Base-by-base conservation (phyloP, 1,140 invertebrate species). In the Muscidifurax raptorellus region DNA sequence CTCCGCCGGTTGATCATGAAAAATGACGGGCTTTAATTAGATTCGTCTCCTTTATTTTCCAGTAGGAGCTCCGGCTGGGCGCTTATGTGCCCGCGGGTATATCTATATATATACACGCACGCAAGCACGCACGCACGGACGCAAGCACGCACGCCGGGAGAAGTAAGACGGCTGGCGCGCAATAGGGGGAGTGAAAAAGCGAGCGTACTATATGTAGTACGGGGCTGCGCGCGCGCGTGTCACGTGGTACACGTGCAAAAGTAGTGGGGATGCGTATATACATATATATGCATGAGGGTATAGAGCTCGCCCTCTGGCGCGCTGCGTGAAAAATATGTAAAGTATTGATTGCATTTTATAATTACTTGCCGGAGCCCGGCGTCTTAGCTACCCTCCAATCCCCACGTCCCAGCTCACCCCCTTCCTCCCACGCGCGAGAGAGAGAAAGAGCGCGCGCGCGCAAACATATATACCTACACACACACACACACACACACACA, bases 311-410 rank as follows among this genome's bases (percentile, higher is more conserved):
- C 75, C 82, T 83, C 82, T 40, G 77, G 67, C 87, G 87, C 87
- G 88, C 90, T 91, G 91, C 91, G 92, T 92, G 92, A 92, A 93
- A 93, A 93, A 93, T 93, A 93, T 93, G 92, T 93, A 93, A 93
- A 93, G 92, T 93, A 93, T 93, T 93, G 92, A 93, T 93, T 93
- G 92, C 92, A 92, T 93, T 93, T 93, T 93, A 93, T 93, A 93
- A 93, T 93, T 93, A 93, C 92, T 93, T 92, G 91, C 36, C 36
- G 92, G 90, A 92, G 90, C 90, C 90, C 89, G 90, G 92, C 92
- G 92, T 93, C 92, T 93, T 93, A 93, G 92, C 92, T 87, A 89
- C 88, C 87, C 89, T 87, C 86, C 79, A 80, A 84, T 84, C 83
- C 83, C 71, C 83, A 40, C 66, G 47, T 77, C 64, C 75, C 74